A percentile compares a stretch with the other conserved stretches of the same genome.
phyloP scores from a whole-genome alignment of 2,888 invertebrate species.

The Crepidodera aurea region DNA sequence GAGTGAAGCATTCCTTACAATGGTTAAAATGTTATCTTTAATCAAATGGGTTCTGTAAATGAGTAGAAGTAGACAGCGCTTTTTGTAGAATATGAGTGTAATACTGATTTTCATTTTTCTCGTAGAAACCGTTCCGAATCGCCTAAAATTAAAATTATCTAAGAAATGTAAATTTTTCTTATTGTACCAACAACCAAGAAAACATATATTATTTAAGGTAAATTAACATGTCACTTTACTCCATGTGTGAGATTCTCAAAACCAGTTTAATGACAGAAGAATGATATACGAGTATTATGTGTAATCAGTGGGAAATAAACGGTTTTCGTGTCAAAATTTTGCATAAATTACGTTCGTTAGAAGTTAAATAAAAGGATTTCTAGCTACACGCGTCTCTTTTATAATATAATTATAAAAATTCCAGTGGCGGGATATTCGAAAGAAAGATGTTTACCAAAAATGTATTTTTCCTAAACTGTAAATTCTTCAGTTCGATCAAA shows the following conservation, averaged over 20 bases:
- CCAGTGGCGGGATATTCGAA: not conserved
- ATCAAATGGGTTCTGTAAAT: too few species aligned
- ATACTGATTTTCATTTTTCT: too few species aligned
- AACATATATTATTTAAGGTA: constrained; percentile 24
- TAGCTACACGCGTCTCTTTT: not conserved
- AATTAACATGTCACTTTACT: constrained; percentile 49
- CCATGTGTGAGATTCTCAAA: constrained; percentile 47
- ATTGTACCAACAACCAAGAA: not conserved
- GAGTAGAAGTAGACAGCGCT: too few species aligned
- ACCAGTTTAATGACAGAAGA: constrained; percentile 37
- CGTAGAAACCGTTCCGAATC: too few species aligned
- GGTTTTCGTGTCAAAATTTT: constrained; percentile 20
- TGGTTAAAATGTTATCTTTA: too few species aligned
- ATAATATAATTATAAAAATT: too few species aligned
- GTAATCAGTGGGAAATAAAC: constrained; percentile 18
- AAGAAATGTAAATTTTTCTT: not conserved
- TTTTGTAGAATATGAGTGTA: too few species aligned
- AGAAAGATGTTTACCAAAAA: not conserved
- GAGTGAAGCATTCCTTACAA: too few species aligned
- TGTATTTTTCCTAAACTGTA: too few species aligned
- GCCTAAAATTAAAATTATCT: too few species aligned
- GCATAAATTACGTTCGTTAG: constrained; percentile 13
- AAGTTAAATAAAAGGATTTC: not conserved
- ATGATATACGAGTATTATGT: constrained; percentile 39
- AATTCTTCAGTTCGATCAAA: too few species aligned